Percentiles rank a stretch among this genome's conserved stretches.
Conservation (phyloP, 2,888 invertebrate genomes). For the Drosophila setosimentum region DNA sequence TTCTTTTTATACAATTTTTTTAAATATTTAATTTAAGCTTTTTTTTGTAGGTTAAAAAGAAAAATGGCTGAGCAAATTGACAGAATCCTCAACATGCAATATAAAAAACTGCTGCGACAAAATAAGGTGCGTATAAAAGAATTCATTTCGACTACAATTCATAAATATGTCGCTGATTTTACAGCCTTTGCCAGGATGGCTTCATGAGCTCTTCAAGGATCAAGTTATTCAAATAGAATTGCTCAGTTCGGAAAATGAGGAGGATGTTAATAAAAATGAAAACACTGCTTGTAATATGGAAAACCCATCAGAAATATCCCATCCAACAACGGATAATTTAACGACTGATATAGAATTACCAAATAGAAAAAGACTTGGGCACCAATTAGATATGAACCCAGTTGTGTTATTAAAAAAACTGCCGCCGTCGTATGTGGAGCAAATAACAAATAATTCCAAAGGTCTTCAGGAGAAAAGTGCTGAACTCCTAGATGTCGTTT, state of each 20-base stretch:
- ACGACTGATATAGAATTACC: background rate
- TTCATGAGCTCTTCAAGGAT: slow-evolving; percentile 25
- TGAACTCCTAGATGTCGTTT: slow-evolving; percentile 15
- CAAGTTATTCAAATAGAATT: slow-evolving; percentile 19
- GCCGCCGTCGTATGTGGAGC: background rate
- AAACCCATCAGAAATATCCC: background rate
- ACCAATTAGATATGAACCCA: background rate
- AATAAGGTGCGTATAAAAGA: slow-evolving; percentile 9
- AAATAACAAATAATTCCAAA: background rate
- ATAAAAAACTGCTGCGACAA: slow-evolving; percentile 6
- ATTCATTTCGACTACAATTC: background rate
- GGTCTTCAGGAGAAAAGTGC: background rate
- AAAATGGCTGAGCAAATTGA: slow-evolving; percentile 21
- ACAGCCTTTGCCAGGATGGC: slow-evolving; percentile 18
- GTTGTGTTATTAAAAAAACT: slow-evolving; percentile 10
- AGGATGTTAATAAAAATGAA: background rate
- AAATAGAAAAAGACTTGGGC: background rate
- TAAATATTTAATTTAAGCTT: background rate
- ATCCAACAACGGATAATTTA: background rate
- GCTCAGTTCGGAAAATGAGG: slow-evolving; percentile 20
- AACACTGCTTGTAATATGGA: background rate
- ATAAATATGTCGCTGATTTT: background rate
- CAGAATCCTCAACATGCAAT: slow-evolving; percentile 9
- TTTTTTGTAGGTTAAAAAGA: slow-evolving; percentile 15
- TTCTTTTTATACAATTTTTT: background rate